phyloP scores from a whole-genome alignment of 2,888 invertebrate species.

The Rapana venosa region DNA sequence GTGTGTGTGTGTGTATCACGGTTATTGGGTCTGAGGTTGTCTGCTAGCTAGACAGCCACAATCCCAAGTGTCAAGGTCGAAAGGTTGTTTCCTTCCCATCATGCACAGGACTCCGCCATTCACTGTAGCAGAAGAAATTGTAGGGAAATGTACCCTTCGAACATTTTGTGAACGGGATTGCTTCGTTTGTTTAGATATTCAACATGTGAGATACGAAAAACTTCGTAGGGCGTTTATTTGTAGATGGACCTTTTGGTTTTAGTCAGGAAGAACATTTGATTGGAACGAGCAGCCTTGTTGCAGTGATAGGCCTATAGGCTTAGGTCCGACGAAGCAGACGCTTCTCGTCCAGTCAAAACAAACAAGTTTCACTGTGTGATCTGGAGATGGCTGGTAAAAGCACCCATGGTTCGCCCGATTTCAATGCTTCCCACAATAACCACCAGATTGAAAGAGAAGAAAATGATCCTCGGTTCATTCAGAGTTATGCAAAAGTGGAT shows the following conservation, averaged over 20 bases:
- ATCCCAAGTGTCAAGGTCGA: not conserved
- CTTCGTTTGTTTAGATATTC: not conserved
- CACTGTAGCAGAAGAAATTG: not conserved
- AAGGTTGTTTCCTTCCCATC: slow-evolving; percentile 6
- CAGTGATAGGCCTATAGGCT: not conserved
- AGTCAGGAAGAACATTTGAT: not conserved
- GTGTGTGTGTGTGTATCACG: not conserved
- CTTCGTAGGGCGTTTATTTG: not conserved
- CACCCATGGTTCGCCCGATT: not conserved
- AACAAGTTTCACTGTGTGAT: not conserved
- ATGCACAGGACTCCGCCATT: slow-evolving; percentile 18
- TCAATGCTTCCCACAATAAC: not conserved
- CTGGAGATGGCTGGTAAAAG: slow-evolving; percentile 7
- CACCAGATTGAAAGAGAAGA: not conserved
- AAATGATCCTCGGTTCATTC: slow-evolving; percentile 45
- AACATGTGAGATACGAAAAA: not conserved
- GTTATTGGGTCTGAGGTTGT: not conserved
- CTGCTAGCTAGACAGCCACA: not conserved
- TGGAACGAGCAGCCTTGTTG: not conserved
- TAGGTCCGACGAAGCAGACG: not conserved
- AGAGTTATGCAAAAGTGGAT: slow-evolving; percentile 51
- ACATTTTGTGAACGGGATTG: not conserved
- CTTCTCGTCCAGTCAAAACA: not conserved
- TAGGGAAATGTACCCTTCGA: not conserved
- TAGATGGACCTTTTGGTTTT: not conserved